phyloP scores from a whole-genome alignment of 2,797 vertebrate species.

The Thripadectes ignobilis region DNA sequence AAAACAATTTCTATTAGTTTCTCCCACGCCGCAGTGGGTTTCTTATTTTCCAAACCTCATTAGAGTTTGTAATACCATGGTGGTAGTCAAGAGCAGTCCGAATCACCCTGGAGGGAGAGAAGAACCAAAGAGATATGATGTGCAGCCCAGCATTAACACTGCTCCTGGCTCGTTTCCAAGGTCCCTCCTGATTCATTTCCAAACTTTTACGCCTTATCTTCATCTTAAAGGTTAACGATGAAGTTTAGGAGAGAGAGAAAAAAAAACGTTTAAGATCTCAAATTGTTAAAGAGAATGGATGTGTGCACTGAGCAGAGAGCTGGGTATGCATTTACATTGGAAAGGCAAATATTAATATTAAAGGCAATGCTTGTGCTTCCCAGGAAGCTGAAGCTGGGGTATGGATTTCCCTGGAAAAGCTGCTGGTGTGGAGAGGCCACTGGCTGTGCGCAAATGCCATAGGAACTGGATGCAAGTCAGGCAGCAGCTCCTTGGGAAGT shows the following conservation, averaged over 20 bases:
- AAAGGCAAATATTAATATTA: conserved; percentile 39
- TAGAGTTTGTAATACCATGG: conserved; percentile 64
- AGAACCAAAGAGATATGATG: conserved; percentile 27
- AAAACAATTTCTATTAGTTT: conserved; percentile 74
- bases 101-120: conserved; percentile 52
- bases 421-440: neutral
- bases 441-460: neutral
- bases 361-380: neutral
- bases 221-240: conserved; percentile 61
- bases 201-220: conserved; percentile 9
- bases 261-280: neutral
- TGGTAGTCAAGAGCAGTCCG: conserved; percentile 63
- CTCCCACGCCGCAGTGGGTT: conserved; percentile 63
- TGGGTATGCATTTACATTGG: conserved; percentile 1
- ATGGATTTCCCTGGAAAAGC: neutral
- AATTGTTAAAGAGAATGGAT: conserved; percentile 16
- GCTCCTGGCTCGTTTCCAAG: conserved; percentile 39
- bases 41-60: conserved; percentile 79
- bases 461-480: neutral
- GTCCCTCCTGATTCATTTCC: neutral
- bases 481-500: neutral
- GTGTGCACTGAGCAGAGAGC: neutral
- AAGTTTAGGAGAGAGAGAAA: neutral
- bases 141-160: conserved; percentile 37
- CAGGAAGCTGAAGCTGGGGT: neutral